Evolutionary conservation across 2,113 vertebrate species (phyloP).

Genomic region (Proteles cristata): DNA sequence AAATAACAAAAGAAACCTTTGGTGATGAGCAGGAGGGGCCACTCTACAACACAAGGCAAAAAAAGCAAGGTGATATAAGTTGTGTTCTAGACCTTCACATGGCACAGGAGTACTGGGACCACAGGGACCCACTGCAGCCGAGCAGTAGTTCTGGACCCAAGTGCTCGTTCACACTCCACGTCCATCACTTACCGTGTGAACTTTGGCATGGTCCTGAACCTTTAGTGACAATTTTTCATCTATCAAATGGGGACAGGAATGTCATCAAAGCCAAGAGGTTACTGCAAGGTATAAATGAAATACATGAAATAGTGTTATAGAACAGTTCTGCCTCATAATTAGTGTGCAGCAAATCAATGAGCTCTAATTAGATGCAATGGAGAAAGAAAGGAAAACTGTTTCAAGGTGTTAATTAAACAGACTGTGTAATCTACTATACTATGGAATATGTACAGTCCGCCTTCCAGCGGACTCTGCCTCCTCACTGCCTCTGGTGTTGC

Average conservation of each 20-base stretch:
- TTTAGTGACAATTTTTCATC: background rate
- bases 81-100: background rate
- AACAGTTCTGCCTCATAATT: background rate
- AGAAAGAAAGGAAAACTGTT: background rate
- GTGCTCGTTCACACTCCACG: background rate
- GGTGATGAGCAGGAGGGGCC: background rate
- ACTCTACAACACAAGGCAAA: background rate
- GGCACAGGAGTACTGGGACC: background rate
- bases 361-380: background rate
- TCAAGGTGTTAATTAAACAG: background rate
- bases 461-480: too few relatives aligned
- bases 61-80: background rate
- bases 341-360: background rate
- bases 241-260: background rate
- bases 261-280: background rate
- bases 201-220: background rate
- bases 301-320: background rate
- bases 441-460: background rate
- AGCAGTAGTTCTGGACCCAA: background rate
- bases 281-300: background rate
- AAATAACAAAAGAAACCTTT: background rate
- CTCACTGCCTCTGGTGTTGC: background rate
- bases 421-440: background rate
- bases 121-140: rapidly evolving
- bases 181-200: background rate